phyloP scores from a whole-genome alignment of 2,113 vertebrate genomes.

The Pagrus major region DNA sequence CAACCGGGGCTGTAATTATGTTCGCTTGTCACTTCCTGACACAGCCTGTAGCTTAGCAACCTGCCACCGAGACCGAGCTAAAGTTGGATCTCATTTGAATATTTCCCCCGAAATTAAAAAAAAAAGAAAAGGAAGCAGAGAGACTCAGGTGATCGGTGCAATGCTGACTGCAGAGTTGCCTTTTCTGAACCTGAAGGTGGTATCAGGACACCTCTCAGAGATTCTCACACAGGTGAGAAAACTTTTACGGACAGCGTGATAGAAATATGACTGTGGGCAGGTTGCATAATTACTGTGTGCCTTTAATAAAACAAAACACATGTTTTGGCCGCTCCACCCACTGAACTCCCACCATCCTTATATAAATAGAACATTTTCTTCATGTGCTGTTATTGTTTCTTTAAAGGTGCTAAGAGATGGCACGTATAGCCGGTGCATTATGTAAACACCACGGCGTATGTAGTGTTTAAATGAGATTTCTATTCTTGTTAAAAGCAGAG shows the following conservation, averaged over 20 bases:
- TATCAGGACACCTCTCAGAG: neutral
- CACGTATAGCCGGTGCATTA: neutral
- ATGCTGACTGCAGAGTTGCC: neutral
- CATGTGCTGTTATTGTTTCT: constrained; percentile 18
- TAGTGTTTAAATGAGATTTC: neutral
- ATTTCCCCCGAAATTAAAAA: constrained; percentile 20
- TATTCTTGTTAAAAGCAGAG: neutral
- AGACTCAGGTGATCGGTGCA: constrained; percentile 10
- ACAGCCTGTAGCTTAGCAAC: constrained; percentile 76
- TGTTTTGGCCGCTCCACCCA: constrained; percentile 58
- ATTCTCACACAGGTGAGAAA: neutral
- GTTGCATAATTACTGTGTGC: constrained; percentile 62
- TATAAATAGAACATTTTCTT: constrained; percentile 61
- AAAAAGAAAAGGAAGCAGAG: neutral
- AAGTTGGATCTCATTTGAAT: constrained; percentile 71
- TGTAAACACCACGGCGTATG: neutral
- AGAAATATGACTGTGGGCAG: constrained; percentile 45
- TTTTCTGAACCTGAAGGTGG: neutral
- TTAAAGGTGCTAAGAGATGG: constrained; percentile 43
- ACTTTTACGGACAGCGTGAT: constrained; percentile 21
- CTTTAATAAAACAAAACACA: constrained; percentile 67
- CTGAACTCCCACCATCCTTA: constrained; percentile 58
- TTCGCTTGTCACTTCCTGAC: constrained; percentile 74
- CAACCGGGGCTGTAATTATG: constrained; percentile 75
- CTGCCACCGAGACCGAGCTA: constrained; percentile 47